Percentiles rank a stretch among this genome's conserved stretches.
phyloP scores from a whole-genome alignment of 1,140 invertebrate species.

The Drosophila quadrilineata region DNA sequence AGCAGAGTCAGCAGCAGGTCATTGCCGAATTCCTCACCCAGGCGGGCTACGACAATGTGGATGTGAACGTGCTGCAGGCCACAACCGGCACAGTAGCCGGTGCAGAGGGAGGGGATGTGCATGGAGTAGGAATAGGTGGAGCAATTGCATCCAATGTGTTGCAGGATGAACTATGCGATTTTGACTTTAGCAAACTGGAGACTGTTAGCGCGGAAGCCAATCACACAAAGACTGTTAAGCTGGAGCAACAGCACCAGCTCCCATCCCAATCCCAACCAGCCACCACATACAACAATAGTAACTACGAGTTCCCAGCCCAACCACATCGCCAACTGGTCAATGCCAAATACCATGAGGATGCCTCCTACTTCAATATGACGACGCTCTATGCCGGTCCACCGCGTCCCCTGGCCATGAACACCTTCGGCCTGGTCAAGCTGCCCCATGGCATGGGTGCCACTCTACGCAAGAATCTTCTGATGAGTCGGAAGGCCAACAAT shows the following conservation, averaged over 20 bases:
- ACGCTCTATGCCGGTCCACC: conserved; percentile 67
- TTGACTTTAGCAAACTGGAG: conserved; percentile 71
- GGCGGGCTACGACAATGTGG: conserved; percentile 64
- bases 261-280: conserved; percentile 27
- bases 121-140: conserved; percentile 4
- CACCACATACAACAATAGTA: conserved; percentile 28
- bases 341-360: conserved; percentile 67
- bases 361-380: conserved; percentile 64
- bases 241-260: conserved; percentile 50
- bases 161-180: conserved; percentile 53
- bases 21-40: conserved; percentile 70
- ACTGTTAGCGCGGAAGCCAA: conserved; percentile 61
- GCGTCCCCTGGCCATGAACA: conserved; percentile 70
- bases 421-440: conserved; percentile 68
- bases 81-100: neutral
- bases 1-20: conserved; percentile 66
- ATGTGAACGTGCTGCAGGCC: conserved; percentile 48
- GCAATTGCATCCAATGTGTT: conserved; percentile 45
- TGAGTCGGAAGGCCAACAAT: conserved; percentile 68
- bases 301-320: conserved; percentile 10
- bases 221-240: conserved; percentile 70
- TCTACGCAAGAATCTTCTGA: conserved; percentile 66
- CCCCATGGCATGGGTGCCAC: conserved; percentile 69
- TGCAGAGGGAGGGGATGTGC: neutral
- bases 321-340: conserved; percentile 53